These are phyloP conservation scores for Sphenopsis melanotis DNA, from an alignment of 2,797 vertebrate species.

Conservation along the genomic window DNA sequence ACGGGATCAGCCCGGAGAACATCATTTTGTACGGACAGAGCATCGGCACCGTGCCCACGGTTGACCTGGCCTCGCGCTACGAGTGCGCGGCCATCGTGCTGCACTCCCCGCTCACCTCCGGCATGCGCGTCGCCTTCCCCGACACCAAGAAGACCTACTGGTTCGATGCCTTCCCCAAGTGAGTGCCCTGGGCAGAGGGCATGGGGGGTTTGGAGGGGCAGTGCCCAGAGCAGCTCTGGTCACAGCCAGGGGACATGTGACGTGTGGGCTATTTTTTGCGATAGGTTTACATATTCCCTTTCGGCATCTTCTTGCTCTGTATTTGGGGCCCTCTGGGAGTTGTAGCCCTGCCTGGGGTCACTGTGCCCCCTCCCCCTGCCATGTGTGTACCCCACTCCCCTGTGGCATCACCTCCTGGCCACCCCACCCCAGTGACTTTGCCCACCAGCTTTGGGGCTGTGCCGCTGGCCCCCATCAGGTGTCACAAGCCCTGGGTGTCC, in stretches of 20 bases:
- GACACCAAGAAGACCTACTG: constrained; percentile 97
- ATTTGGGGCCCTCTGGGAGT: accelerated
- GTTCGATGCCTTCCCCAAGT: constrained; percentile 97
- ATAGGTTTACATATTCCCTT: not conserved
- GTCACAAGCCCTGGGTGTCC: not conserved
- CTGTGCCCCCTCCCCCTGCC: not conserved
- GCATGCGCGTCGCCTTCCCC: constrained; percentile 95
- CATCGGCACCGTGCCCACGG: constrained; percentile 94
- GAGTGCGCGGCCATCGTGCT: constrained; percentile 93
- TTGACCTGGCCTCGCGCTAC: constrained; percentile 92
- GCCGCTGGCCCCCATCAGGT: accelerated
- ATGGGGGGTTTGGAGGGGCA: not conserved
- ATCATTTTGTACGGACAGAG: constrained; percentile 94
- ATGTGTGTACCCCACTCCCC: not conserved
- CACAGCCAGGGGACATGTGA: not conserved
- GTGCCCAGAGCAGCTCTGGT: not conserved
- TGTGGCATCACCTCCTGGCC: not conserved
- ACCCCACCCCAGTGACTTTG: not conserved
- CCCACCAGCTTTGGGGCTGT: accelerated
- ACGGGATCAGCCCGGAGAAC: constrained; percentile 93
- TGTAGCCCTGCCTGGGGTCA: not conserved
- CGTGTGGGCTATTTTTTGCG: accelerated
- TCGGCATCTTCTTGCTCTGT: accelerated
- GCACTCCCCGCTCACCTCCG: constrained; percentile 92
- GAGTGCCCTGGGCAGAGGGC: constrained; percentile 48